phyloP scores from a whole-genome alignment of 1,140 invertebrate species.

The Antheraea mylitta region DNA sequence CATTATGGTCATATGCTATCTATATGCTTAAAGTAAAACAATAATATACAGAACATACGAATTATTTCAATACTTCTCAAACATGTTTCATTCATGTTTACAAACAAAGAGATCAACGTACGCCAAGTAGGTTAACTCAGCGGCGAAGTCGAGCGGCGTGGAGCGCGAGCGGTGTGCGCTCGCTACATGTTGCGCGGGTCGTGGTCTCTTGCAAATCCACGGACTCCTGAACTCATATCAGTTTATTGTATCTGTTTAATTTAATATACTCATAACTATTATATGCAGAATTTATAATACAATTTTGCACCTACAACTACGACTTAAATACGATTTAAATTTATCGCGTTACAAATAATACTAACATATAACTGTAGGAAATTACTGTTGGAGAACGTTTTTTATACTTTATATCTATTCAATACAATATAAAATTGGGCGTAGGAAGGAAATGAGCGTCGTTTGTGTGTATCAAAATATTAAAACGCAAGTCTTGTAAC shows the following conservation, averaged over 20 bases:
- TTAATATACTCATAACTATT: background rate
- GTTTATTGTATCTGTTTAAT: background rate
- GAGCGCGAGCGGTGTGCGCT: conserved; percentile 27
- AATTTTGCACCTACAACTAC: background rate
- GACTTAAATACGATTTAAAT: too few relatives aligned
- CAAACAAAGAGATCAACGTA: conserved; percentile 77
- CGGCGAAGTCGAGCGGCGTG: conserved; percentile 37
- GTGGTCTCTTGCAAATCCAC: conserved; percentile 41
- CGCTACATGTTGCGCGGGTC: conserved; percentile 63
- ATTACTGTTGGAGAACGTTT: too few relatives aligned
- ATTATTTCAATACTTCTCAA: conserved; percentile 12
- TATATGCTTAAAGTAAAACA: background rate
- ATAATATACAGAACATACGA: conserved; percentile 14
- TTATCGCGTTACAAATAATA: too few relatives aligned
- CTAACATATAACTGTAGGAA: too few relatives aligned
- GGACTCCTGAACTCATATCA: background rate
- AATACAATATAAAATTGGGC: too few relatives aligned
- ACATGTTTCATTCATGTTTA: conserved; percentile 58
- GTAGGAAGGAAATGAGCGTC: too few relatives aligned
- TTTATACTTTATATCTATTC: too few relatives aligned
- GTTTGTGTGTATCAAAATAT: too few relatives aligned
- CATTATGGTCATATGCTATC: background rate
- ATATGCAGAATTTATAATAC: background rate
- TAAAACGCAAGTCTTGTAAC: too few relatives aligned
- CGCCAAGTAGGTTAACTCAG: conserved; percentile 72